phyloP scores from a whole-genome alignment of 2,888 invertebrate species.

The Arctia plantaginis region DNA sequence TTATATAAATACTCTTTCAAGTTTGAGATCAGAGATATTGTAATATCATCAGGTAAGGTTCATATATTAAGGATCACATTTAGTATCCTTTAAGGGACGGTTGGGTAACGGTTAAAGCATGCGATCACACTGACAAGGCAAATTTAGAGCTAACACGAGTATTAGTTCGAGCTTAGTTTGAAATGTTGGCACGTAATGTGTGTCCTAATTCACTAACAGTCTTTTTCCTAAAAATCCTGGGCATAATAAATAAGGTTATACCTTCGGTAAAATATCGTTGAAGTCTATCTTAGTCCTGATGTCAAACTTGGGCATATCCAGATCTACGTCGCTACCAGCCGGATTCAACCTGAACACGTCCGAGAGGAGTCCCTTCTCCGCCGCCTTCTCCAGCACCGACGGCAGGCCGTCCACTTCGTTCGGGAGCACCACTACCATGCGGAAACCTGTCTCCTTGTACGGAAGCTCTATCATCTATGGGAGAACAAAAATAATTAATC shows the following conservation, averaged over 20 bases:
- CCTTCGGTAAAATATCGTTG: constrained; percentile 63
- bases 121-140: too few relatives aligned
- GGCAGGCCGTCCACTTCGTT: constrained; percentile 63
- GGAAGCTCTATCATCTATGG: constrained; percentile 68
- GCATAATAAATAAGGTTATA: constrained; percentile 28
- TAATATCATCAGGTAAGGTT: too few relatives aligned
- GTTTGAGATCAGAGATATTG: too few relatives aligned
- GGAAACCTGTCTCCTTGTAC: constrained; percentile 66
- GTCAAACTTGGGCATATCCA: constrained; percentile 68
- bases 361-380: constrained; percentile 57
- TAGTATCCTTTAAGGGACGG: too few relatives aligned
- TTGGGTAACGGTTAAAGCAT: too few relatives aligned
- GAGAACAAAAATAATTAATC: neutral
- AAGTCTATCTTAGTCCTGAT: constrained; percentile 60
- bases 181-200: too few relatives aligned
- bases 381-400: constrained; percentile 60
- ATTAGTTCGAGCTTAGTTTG: too few relatives aligned
- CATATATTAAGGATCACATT: too few relatives aligned
- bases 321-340: constrained; percentile 48
- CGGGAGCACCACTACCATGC: constrained; percentile 69
- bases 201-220: too few relatives aligned
- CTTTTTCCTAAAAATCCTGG: neutral
- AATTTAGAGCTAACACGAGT: too few relatives aligned
- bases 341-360: constrained; percentile 59
- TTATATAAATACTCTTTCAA: too few relatives aligned